These are phyloP conservation scores for Achatina immaculata DNA, from an alignment of 1,140 invertebrate genomes.

Conservation along the genomic window DNA sequence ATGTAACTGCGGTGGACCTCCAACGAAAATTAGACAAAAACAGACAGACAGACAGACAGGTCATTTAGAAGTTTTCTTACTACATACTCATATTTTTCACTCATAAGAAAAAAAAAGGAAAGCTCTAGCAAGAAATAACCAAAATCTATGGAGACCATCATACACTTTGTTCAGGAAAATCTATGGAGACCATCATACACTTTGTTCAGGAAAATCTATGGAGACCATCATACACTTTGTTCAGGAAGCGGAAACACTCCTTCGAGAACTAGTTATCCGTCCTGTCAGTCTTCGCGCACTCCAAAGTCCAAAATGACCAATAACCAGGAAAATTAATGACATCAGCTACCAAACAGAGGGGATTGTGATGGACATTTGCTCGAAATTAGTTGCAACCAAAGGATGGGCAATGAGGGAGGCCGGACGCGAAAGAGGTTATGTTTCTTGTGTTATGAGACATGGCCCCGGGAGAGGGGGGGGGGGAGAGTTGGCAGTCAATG, in stretches of 20 bases:
- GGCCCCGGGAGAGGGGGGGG: no score
- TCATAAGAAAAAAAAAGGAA: no score
- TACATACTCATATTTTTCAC: no score
- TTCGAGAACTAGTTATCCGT: background rate
- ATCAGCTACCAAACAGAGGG: background rate
- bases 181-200: no score
- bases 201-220: no score
- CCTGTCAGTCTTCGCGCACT: background rate
- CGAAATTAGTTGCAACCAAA: constrained; percentile 14
- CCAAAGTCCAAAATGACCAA: constrained; percentile 11
- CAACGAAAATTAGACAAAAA: background rate
- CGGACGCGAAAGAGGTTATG: constrained; percentile 1
- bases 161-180: no score
- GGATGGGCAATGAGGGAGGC: background rate
- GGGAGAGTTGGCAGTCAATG: background rate
- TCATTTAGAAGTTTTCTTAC: no score
- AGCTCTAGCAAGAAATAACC: no score
- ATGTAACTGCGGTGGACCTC: no score
- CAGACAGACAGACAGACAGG: constrained; percentile 7
- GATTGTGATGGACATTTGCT: constrained; percentile 14
- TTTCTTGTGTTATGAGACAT: constrained; percentile 20
- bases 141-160: no score
- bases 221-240: no score
- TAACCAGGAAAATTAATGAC: constrained; percentile 22
- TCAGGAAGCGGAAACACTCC: no score